These are phyloP conservation scores for Nycticebus coucang DNA, from an alignment of 2,113 vertebrate genomes.

Conservation along the genomic window DNA sequence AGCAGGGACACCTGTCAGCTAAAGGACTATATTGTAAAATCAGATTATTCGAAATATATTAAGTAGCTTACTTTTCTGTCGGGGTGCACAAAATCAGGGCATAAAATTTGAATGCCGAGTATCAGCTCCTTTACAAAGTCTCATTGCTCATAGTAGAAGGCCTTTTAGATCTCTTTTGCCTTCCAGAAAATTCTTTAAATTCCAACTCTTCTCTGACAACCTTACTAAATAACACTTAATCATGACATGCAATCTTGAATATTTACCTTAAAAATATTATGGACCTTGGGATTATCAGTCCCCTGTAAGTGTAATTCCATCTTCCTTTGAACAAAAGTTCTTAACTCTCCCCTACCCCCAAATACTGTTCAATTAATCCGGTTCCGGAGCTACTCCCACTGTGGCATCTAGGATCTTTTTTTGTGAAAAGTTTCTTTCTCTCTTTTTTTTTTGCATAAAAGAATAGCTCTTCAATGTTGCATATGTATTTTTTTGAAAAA, in stretches of 20 bases:
- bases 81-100: not conserved
- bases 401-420: not conserved
- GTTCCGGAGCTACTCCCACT: not conserved
- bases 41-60: not conserved
- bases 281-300: not conserved
- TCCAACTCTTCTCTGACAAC: not conserved
- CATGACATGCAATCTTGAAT: not conserved
- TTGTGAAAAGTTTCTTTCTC: not conserved
- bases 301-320: not conserved
- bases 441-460: not conserved
- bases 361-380: not conserved
- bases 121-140: not conserved
- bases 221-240: not conserved
- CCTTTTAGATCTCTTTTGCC: not conserved
- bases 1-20: too few relatives aligned
- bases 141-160: not conserved
- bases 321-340: not conserved
- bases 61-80: not conserved
- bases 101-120: not conserved
- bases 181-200: constrained; percentile 25
- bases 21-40: not conserved
- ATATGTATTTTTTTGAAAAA: not conserved
- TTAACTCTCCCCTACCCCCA: not conserved
- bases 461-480: not conserved
- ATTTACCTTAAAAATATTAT: not conserved